Evolutionary conservation across 2,888 invertebrate genomes (phyloP), one percentile per base, ranked within the genome.

Genomic region (Drosophila paramelanica): DNA sequence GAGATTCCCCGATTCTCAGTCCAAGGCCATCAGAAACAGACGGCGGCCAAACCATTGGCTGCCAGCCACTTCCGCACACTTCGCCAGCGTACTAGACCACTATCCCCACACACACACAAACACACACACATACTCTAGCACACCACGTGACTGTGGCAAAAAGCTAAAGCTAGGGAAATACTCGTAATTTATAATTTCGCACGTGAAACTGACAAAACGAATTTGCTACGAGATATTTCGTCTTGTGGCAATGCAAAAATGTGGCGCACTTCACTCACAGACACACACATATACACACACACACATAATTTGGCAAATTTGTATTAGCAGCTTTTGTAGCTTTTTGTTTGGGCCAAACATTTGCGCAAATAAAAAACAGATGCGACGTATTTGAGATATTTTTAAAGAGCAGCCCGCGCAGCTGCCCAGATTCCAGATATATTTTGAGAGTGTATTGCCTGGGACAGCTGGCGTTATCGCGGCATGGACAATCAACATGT

Each of bases 1-100:
- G 65, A 69, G 71, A 69, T 64, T 55, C 60, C 53, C 33, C 23
- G 67, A 71, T 64, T 57, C 60, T 51, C 56, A 42, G 61, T 57
- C 67, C 72, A 82, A 72, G 81, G 87, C 88, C 79, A 88, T 86
- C 86, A 85, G 83, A 85, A 89, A 89, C 86, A 87, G 86, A 86
- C 73, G 82, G 68, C 74, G 73, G 70, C 79, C 66, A 67, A 62
- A 73, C 61, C 77, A 66, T 59, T 67, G 71, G 64, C 66, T 67
- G 67, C 53, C 79, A 73, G 73, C 57, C 56, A 60, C 56, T 66
- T 73, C 67, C 73, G 73, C 45, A 31, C 42, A 52, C 55, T 39
- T 46, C 60, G 14, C 36, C n/a, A 13, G 43, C 43, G 17, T 25
- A 23, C 49, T 14, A 13, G 31, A 8, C 31, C 4, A 55, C 25